Percentiles rank a stretch among this genome's conserved stretches.
phyloP scores from a whole-genome alignment of 2,113 vertebrate genomes.

The Pongo abelii region DNA sequence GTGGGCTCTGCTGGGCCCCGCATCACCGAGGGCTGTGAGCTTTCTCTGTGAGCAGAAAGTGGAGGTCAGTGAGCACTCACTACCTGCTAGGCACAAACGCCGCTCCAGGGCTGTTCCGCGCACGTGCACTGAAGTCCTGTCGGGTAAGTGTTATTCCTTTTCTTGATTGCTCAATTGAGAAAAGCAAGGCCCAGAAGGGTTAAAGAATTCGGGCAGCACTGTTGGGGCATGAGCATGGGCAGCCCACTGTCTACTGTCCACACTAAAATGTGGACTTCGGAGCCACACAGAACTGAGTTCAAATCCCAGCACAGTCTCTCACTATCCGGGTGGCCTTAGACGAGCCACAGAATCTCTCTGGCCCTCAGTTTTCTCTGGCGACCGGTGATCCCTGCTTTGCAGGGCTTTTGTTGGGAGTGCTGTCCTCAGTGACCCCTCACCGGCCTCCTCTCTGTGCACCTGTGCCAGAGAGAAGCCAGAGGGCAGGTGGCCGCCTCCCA shows the following conservation, averaged over 20 bases:
- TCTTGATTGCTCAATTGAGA: not conserved
- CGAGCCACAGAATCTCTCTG: accelerated
- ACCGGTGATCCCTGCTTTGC: accelerated
- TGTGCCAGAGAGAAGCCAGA: not conserved
- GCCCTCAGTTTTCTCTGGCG: not conserved
- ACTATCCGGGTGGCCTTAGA: not conserved
- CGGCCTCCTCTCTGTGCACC: accelerated
- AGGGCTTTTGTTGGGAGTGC: not conserved
- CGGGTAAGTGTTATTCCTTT: accelerated
- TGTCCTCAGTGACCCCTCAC: accelerated
- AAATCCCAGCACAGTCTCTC: not conserved
- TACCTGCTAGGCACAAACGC: not conserved
- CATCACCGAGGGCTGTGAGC: accelerated
- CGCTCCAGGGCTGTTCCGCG: not conserved
- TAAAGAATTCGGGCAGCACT: accelerated
- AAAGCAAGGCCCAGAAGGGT: not conserved
- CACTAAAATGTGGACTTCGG: too few species aligned
- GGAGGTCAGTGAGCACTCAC: accelerated
- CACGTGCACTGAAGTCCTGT: not conserved
- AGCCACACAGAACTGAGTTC: not conserved
- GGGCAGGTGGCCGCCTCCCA: not conserved
- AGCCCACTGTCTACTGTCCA: accelerated
- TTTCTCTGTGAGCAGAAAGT: accelerated
- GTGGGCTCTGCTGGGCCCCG: not conserved
- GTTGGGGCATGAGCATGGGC: not conserved